Base-by-base conservation (phyloP, 2,888 invertebrate genomes). In the Zhuqinia jingwanae region DNA sequence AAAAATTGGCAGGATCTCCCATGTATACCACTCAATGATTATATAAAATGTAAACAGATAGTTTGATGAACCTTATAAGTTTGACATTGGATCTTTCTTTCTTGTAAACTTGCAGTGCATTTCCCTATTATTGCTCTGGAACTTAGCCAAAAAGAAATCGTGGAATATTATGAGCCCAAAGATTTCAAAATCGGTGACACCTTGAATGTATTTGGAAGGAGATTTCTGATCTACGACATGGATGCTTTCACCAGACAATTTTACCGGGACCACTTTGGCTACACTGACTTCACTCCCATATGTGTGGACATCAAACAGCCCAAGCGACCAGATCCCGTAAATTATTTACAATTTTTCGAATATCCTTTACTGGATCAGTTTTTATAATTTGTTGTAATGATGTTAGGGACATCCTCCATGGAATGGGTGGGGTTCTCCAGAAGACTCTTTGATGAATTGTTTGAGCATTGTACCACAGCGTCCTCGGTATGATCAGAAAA, bases 231-330 rank as follows among this genome's bases (percentile, higher is more conserved):
- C 3, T 95, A 95, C 90, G 96, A 97, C 92, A 96, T 96, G 92
- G 97, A 97, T 91, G 92, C 93, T 20, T 97, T 96, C 92, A 97
- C 97, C 0, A 94, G 96, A 90, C 94, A 94, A 89, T 97, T 96
- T 92, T 97, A 94, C 92, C 94, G 94, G 77, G 91, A 93, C 47
- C 93, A 94, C 93, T 91, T 94, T 90, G 93, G 93, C 88, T 88
- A 68, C 53, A 87, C 88, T 22, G 88, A 89, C 17, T 90, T 91
- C 45, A 90, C 90, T 36, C 92, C 92, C 0, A 91, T 93, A 17
- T 92, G 92, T 80, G 92, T 93, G 2, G 89, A 92, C 76, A 22
- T 91, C 2, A 77, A 79, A 11, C 87, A 87, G 25, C 76, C 88
- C 13, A 60, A 47, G 53, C 83, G 80, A 0, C 89, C 88, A 11